Percentiles rank a stretch among this genome's conserved stretches.
phyloP scores from a whole-genome alignment of 2,113 vertebrate species.

The Pholis gunnellus region DNA sequence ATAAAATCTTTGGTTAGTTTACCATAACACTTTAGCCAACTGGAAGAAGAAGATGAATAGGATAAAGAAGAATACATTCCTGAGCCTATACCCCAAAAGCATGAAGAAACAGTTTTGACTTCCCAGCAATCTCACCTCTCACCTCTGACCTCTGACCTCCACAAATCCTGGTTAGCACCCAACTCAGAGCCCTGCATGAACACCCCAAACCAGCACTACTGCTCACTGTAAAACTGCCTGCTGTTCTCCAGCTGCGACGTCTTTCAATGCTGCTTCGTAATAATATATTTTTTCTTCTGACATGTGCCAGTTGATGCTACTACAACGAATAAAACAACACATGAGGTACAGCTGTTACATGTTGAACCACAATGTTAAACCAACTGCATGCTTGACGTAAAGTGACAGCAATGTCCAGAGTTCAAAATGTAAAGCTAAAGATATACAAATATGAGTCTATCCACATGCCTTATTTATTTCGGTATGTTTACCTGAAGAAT shows the following conservation, averaged over 20 bases:
- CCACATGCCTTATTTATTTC: neutral
- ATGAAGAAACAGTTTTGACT: slow-evolving; percentile 72
- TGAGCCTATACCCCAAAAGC: slow-evolving; percentile 58
- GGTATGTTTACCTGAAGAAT: neutral
- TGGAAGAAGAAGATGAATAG: slow-evolving; percentile 12
- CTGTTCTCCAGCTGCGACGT: slow-evolving; percentile 6
- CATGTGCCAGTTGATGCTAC: slow-evolving; percentile 5
- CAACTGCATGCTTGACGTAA: neutral
- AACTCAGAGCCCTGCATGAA: slow-evolving; percentile 62
- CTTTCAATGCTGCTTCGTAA: slow-evolving; percentile 35
- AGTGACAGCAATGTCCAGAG: neutral
- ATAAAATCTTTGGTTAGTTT: slow-evolving; percentile 13
- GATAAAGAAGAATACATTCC: slow-evolving; percentile 38
- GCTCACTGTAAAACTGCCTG: slow-evolving; percentile 46
- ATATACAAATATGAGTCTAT: neutral
- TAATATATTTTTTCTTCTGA: neutral
- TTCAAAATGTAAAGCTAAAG: neutral
- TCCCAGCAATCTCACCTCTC: slow-evolving; percentile 77
- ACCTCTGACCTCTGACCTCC: slow-evolving; percentile 83
- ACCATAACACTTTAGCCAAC: slow-evolving; percentile 25
- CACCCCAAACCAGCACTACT: slow-evolving; percentile 51
- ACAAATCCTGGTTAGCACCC: slow-evolving; percentile 76
- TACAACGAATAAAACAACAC: slow-evolving; percentile 21
- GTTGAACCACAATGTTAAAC: slow-evolving; percentile 2
- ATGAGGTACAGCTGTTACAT: slow-evolving; percentile 1